These are phyloP conservation scores for Cerastis rubricosa DNA, from an alignment of 2,888 invertebrate species.

Conservation along the genomic window DNA sequence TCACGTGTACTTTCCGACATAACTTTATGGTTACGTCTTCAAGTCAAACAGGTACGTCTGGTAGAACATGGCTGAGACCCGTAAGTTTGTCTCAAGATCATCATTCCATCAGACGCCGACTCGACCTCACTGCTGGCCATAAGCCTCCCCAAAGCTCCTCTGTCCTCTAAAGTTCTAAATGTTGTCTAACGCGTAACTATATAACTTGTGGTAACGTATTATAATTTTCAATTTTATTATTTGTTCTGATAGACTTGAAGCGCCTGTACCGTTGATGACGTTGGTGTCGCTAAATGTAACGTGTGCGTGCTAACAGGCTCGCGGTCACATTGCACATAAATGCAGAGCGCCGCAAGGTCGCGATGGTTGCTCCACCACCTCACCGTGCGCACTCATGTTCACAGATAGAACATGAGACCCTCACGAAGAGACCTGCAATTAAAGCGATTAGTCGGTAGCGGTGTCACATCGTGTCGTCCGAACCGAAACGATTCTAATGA, in stretches of 20 bases:
- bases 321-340: conserved; percentile 19
- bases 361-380: neutral
- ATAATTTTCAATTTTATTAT: neutral
- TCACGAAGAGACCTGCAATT: too few relatives aligned
- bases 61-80: neutral
- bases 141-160: neutral
- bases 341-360: conserved; percentile 13
- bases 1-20: neutral
- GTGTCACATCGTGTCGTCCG: neutral
- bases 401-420: neutral
- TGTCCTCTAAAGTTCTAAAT: neutral
- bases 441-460: neutral
- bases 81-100: neutral
- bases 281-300: conserved; percentile 22
- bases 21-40: neutral
- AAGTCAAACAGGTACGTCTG: neutral
- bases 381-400: neutral
- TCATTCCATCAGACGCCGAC: neutral
- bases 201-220: neutral
- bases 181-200: neutral
- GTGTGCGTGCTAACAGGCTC: conserved; percentile 27
- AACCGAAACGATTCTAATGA: neutral
- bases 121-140: neutral
- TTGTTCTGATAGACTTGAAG: conserved; percentile 6
- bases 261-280: neutral